phyloP scores from a whole-genome alignment of 2,113 vertebrate species.

The Chascanopsetta lugubris region DNA sequence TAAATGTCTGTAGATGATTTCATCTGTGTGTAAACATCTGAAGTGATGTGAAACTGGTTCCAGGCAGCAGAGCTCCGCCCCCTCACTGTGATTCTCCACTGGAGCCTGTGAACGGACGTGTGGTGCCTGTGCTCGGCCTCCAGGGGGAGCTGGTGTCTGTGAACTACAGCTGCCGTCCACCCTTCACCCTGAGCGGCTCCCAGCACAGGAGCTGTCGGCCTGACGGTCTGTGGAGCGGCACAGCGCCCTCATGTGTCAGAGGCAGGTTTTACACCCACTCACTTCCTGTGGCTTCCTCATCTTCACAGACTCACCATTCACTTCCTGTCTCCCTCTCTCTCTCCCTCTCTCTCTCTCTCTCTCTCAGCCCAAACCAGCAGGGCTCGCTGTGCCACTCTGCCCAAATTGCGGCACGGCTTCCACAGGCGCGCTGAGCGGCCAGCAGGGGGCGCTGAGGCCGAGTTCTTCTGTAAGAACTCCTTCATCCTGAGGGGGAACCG shows the following conservation, averaged over 20 bases:
- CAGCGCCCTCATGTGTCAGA: conserved; percentile 87
- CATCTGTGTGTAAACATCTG: too few species aligned
- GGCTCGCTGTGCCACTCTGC: conserved; percentile 81
- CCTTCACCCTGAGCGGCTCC: conserved; percentile 85
- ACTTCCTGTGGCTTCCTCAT: neutral
- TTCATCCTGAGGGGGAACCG: conserved; percentile 87
- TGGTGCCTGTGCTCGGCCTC: conserved; percentile 79
- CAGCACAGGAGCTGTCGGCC: conserved; percentile 85
- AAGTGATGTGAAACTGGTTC: too few species aligned
- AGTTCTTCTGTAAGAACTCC: conserved; percentile 88
- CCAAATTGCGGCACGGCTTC: conserved; percentile 85
- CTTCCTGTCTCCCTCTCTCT: neutral
- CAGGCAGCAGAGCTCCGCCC: too few species aligned
- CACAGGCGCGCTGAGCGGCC: conserved; percentile 68
- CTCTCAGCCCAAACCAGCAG: conserved; percentile 64
- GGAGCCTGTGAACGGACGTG: conserved; percentile 83
- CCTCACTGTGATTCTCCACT: conserved; percentile 83
- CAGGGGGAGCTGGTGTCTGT: conserved; percentile 79
- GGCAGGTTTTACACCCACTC: conserved; percentile 70
- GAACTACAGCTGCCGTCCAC: conserved; percentile 86
- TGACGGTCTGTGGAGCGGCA: conserved; percentile 87
- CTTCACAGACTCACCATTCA: neutral
- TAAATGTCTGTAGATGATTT: too few species aligned
- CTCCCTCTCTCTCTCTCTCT: neutral
- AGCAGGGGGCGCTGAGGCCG: conserved; percentile 75